Evolutionary conservation across 2,888 invertebrate genomes (phyloP), one percentile per base, ranked within the genome.

Genomic region (Orthosia gracilis): DNA sequence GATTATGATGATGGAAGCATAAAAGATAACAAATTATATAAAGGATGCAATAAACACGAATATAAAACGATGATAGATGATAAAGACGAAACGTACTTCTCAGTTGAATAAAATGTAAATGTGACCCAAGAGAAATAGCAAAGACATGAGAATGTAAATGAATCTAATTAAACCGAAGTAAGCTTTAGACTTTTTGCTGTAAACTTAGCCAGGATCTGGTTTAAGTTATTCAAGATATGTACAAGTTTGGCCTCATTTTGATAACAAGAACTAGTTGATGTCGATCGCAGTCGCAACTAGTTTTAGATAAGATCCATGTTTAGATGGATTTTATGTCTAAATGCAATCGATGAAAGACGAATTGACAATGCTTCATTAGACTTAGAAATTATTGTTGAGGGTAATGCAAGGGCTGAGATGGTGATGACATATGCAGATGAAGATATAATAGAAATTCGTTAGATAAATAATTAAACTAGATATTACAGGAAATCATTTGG

Each of bases 201-300:
- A 70, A 78, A 40, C 68, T 47, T 63, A 80, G 58, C 57, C 23
- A 73, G 65, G 68, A 84, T 66, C 82, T 73, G 66, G 78, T 82
- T 75, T 84, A 69, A 80, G 54, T 73, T 78, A 78, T 76, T 83
- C 83, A 74, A 85, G 85, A 75, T 71, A 83, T 85, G 78, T 78
- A 78, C 82, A 73, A 85, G 75, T 78, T 82, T 83, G 83, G 45
- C 83, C 83, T 73, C 78, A 71, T 84, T 83, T 82, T 85, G 85
- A 78, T 85, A 78, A 78, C 85, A 71, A 85, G 83, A 82, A 83
- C 83, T 75, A 66, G 83, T 73, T 81, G 63, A 77, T 62, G 85
- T 65, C 52, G 61, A 82, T 82, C 72, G 74, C 63, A 78, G 69
- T 81, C 59, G 67, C 78, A 78, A 78, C 83, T 84, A 47, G 73